Percentiles rank a stretch among this genome's conserved stretches.
Evolutionary conservation across 23 tunicate species (phyloP).

Genomic region (Phallusia fumigata): DNA sequence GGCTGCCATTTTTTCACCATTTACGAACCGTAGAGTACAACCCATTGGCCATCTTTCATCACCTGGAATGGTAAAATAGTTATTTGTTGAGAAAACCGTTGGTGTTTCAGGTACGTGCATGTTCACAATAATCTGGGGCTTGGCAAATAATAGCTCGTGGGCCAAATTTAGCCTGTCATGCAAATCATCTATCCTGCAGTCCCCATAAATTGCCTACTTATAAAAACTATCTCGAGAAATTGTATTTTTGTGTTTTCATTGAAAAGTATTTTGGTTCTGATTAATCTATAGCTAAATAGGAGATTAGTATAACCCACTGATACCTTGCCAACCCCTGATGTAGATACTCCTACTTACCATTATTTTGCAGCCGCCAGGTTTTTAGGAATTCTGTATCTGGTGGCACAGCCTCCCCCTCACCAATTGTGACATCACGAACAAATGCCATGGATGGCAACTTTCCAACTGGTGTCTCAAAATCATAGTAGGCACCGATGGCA

Average conservation of each 20-base stretch:
- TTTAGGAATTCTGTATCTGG: conserved; percentile 88
- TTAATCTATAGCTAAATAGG: too few relatives aligned
- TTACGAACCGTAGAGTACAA: conserved; percentile 76
- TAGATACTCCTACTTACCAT: conserved; percentile 28
- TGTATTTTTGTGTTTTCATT: too few relatives aligned
- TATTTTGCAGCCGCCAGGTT: conserved; percentile 90
- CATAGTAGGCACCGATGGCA: conserved; percentile 96
- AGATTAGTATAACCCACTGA: too few relatives aligned
- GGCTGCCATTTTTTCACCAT: conserved; percentile 81
- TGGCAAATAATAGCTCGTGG: too few relatives aligned
- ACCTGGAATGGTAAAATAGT: conserved; percentile 40
- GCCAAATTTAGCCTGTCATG: too few relatives aligned
- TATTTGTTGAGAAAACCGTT: too few relatives aligned
- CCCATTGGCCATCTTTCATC: conserved; percentile 89
- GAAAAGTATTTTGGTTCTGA: too few relatives aligned
- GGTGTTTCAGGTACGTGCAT: too few relatives aligned
- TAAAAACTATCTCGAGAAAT: too few relatives aligned
- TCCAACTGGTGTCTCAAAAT: conserved; percentile 63
- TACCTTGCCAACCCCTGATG: neutral
- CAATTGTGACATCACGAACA: conserved; percentile 89
- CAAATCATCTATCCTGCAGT: too few relatives aligned
- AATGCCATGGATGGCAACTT: conserved; percentile 76
- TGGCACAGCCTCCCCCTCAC: conserved; percentile 96
- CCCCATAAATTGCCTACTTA: too few relatives aligned
- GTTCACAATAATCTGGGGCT: too few relatives aligned